Conservation (phyloP, 37 sponge, comb jelly and placozoan species). For the Haliclona indistincta region DNA sequence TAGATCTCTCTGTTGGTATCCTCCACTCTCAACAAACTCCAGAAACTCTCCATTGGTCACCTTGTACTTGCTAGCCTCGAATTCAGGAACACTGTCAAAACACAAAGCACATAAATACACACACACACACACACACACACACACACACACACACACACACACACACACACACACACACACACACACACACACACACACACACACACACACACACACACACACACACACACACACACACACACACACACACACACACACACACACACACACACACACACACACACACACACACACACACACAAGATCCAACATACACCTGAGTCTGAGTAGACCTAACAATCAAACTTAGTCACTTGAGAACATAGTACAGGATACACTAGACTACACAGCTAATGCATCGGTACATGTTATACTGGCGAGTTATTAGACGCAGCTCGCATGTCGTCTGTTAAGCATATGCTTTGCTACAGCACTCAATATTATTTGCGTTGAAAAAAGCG, state of each 20-base stretch:
- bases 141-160: slow-evolving; percentile 13
- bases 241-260: neutral
- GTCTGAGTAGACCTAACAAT: neutral
- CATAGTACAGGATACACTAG: no score
- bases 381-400: no score
- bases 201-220: neutral
- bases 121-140: neutral
- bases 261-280: neutral
- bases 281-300: neutral
- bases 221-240: neutral
- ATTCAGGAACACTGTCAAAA: slow-evolving; percentile 63
- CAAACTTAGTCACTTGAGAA: no score
- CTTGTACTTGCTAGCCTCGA: slow-evolving; percentile 70
- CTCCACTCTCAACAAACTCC: slow-evolving; percentile 72
- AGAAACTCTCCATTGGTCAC: slow-evolving; percentile 76
- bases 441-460: no score
- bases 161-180: slow-evolving; percentile 3
- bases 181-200: no score
- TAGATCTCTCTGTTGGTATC: slow-evolving; percentile 52
- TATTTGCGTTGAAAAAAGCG: no score
- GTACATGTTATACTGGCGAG: no score
- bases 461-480: no score
- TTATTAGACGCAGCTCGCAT: no score
- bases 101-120: neutral
- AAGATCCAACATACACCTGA: neutral